A percentile compares a stretch with the other conserved stretches of the same genome.
Evolutionary conservation across 2,888 invertebrate genomes (phyloP).

Genomic region (Harmothoe impar): DNA sequence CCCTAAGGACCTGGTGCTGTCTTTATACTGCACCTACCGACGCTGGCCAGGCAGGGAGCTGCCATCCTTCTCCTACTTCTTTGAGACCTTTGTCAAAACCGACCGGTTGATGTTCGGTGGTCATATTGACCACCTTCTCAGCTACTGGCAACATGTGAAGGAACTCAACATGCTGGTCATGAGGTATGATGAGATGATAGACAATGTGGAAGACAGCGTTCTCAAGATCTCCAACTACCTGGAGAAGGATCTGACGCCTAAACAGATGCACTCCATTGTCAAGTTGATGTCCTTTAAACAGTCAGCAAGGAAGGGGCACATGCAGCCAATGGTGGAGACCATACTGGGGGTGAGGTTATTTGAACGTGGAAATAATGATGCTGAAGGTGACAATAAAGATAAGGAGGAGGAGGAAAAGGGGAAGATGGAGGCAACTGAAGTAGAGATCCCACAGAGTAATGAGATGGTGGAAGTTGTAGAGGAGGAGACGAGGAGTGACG

Average conservation of each 20-base stretch:
- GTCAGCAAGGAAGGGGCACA: not conserved
- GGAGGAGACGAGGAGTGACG: too few species aligned
- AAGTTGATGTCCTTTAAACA: not conserved
- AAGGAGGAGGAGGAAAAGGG: not conserved
- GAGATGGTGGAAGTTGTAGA: not conserved
- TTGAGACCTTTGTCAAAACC: conserved; percentile 13
- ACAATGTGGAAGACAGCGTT: conserved; percentile 22
- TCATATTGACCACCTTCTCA: too few species aligned
- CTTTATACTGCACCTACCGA: conserved; percentile 17
- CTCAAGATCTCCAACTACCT: conserved; percentile 31
- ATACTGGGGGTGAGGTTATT: not conserved
- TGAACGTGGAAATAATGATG: not conserved
- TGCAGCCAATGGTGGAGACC: not conserved
- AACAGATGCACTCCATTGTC: conserved; percentile 46
- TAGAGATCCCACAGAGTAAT: not conserved
- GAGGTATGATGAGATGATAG: not conserved
- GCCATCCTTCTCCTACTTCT: conserved; percentile 42
- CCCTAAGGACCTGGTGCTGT: conserved; percentile 6
- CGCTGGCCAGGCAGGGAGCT: conserved; percentile 31
- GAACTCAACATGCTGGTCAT: too few species aligned
- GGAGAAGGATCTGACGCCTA: conserved; percentile 19
- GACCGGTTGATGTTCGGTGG: not conserved
- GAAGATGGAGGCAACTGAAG: not conserved
- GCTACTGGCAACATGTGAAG: too few species aligned
- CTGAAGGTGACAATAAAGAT: not conserved